A percentile compares a stretch with the other conserved stretches of the same genome.
phyloP scores from a whole-genome alignment of 2,888 invertebrate species.

The Epiperipatus broadwayi region DNA sequence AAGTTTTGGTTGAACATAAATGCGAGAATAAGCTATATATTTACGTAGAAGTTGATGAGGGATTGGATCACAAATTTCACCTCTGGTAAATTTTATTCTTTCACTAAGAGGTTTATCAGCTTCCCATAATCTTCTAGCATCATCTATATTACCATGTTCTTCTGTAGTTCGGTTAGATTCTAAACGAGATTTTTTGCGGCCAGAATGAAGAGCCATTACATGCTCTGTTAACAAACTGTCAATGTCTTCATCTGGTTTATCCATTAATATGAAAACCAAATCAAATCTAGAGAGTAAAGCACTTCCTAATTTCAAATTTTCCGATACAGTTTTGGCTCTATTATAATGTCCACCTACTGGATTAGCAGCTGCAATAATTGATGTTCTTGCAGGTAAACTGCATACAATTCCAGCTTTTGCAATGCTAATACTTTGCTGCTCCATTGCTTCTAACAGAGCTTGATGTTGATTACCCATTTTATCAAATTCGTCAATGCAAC shows the following conservation, averaged over 20 bases:
- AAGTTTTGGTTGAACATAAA: constrained; percentile 63
- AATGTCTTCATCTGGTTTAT: constrained; percentile 59
- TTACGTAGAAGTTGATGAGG: constrained; percentile 59
- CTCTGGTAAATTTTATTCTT: constrained; percentile 38
- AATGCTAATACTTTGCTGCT: constrained; percentile 71
- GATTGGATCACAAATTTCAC: constrained; percentile 47
- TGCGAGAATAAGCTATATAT: constrained; percentile 73
- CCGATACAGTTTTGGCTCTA: constrained; percentile 61
- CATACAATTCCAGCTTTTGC: constrained; percentile 73
- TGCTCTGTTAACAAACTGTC: constrained; percentile 60
- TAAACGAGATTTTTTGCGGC: too few relatives aligned
- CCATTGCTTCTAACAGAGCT: constrained; percentile 78
- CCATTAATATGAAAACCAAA: constrained; percentile 69
- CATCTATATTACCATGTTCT: too few relatives aligned
- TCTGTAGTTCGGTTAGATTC: too few relatives aligned
- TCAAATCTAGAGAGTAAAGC: constrained; percentile 78
- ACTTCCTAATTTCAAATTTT: constrained; percentile 68
- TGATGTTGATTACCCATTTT: constrained; percentile 62
- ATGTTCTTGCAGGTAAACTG: constrained; percentile 57
- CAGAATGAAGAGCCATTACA: constrained; percentile 47
- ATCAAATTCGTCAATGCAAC: constrained; percentile 89
- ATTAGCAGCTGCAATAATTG: constrained; percentile 80
- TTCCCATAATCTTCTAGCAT: constrained; percentile 22
- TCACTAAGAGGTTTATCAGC: too few relatives aligned
- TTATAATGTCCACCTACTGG: constrained; percentile 74